Percentiles rank a stretch among this genome's conserved stretches.
Evolutionary conservation across 53 echinoderm and acorn worm species (phyloP).

Genomic region (Astropecten irregularis): DNA sequence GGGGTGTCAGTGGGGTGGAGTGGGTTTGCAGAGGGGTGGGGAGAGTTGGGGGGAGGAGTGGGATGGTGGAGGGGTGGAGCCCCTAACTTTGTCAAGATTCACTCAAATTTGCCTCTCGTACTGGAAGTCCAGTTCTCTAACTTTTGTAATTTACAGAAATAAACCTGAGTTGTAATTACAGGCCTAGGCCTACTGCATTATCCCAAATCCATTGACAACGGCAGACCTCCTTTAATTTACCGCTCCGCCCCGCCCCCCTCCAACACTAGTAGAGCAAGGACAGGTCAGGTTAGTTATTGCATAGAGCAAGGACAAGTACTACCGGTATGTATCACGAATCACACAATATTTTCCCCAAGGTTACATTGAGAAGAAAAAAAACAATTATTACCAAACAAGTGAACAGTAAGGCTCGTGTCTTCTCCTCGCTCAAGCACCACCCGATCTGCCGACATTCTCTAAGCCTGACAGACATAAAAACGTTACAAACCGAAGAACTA

Average conservation of each 20-base stretch:
- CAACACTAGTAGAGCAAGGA: background rate
- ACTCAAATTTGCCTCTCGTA: too few species aligned
- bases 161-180: too few species aligned
- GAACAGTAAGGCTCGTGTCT: slow-evolving; percentile 62
- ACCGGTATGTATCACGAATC: background rate
- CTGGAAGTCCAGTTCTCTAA: too few species aligned
- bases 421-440: slow-evolving; percentile 24
- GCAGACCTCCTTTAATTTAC: background rate
- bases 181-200: too few species aligned
- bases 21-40: too few species aligned
- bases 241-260: background rate
- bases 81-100: too few species aligned
- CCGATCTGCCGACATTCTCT: slow-evolving; percentile 40
- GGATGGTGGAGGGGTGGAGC: too few species aligned
- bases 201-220: background rate
- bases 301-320: background rate
- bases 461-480: background rate
- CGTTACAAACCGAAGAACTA: too few species aligned
- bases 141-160: too few species aligned
- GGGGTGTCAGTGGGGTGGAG: too few species aligned
- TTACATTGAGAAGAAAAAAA: background rate
- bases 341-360: background rate
- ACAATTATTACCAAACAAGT: slow-evolving; percentile 56
- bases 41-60: too few species aligned
- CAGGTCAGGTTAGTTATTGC: background rate